Evolutionary conservation across 2,888 invertebrate genomes (phyloP), one percentile per base, ranked within the genome.

Genomic region (Hydraecia micacea): DNA sequence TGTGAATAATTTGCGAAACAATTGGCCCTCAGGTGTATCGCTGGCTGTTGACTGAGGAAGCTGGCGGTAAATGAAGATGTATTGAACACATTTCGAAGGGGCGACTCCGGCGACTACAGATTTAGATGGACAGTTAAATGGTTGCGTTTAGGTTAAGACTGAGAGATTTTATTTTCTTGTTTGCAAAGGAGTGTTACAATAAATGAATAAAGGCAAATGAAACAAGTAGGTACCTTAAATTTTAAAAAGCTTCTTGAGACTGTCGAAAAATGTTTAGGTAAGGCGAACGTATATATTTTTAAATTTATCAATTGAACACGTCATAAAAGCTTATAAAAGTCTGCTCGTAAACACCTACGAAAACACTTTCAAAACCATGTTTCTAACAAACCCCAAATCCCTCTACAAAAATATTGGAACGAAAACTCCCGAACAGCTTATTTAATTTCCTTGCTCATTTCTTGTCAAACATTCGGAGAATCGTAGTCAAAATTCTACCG

Each of bases 1-100:
- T 91, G 91, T 89, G 88, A 91, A 91, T 92, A 91, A 91, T 91
- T 90, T 89, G 87, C 84, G 85, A 86, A 91, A 90, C 91, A 92
- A 92, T 90, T 83, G 86, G 86, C 89, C 84, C 85, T 87, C 88
- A 90, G 88, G 90, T 90, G 88, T 86, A 84, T 86, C 80, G 81
- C 81, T 66, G 52, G 52, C 81, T 86, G 79, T 88, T 88, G 82
- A 88, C 82, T 84, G 79, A 80, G 79, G 81, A 81, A 75, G 70
- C 73, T 42, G 52, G 32, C 67, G 70, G 79, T 67, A 87, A 89
- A 89, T 88, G 88, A 87, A 89, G 89, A 89, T 82, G 73, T 87
- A 89, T 89, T 82, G 84, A 84, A 76, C 80, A 83, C 81, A 80
- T 87, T 88, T 83, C 62, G 71, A 81, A 79, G 73, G 83, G 74